Evolutionary conservation across 1,140 invertebrate species (phyloP), one percentile per base, ranked within the genome.

Genomic region (Nomia melanderi): DNA sequence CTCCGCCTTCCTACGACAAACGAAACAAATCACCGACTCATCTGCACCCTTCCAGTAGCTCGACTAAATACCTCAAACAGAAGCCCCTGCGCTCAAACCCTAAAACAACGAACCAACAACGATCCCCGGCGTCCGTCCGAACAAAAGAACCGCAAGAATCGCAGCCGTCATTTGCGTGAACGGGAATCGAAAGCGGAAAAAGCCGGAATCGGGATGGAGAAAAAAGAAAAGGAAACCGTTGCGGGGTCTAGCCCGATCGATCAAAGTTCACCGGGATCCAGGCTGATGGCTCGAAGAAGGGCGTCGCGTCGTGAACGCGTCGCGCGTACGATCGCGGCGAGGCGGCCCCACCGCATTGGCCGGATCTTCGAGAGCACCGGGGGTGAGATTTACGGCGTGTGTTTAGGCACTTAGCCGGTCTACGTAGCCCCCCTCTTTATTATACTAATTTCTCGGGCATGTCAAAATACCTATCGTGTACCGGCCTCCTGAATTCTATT

Each of bases 381-480:
- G 60, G 79, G 62, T 75, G 79, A 87, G 85, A 92, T 92, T 91
- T 91, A 91, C 88, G 88, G 86, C 90, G 88, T 90, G 89, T 91
- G 89, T 90, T 91, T 91, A 90, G 90, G 87, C 85, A 86, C 86
- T 89, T 86, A 83, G 81, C 50, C 81, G 82, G 80, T 85, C 84
- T 82, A 86, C 76, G 78, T 72, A 71, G 78, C 39, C 82, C 85
- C 84, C 86, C 86, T 44, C 41, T 91, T 92, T 91, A 92, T 92
- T 91, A 92, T 92, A 91, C 90, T 91, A 92, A 92, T 92, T 92
- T 92, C 88, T 89, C 81, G 89, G 86, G 83, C 80, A 89, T 87
- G 90, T 92, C 90, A 92, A 92, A 92, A 91, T 91, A 92, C 74
- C 85, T 87, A 87, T 89, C 83, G 57, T 69, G 72, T 80, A 81